phyloP scores from a whole-genome alignment of 1,140 invertebrate genomes.

The Macrotrachela quadricornifera region DNA sequence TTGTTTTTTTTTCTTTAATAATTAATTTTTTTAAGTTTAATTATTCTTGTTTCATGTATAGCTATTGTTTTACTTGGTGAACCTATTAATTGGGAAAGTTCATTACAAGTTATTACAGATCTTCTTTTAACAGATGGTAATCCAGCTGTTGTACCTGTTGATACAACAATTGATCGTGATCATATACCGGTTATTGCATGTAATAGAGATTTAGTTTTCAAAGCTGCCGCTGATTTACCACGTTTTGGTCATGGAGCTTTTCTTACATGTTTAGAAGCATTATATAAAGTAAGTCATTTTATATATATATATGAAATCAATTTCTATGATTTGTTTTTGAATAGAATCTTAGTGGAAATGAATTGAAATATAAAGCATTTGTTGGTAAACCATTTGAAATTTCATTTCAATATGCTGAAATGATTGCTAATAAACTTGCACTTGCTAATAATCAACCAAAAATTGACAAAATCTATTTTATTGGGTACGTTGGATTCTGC shows the following conservation, averaged over 20 bases:
- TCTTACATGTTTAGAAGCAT: constrained; percentile 40
- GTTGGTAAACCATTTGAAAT: constrained; percentile 46
- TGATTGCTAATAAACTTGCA: constrained; percentile 36
- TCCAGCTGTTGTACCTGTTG: constrained; percentile 13
- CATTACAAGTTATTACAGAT: constrained; percentile 34
- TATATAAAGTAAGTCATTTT: constrained; percentile 33
- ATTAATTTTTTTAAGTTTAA: too few relatives aligned
- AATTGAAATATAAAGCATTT: constrained; percentile 39
- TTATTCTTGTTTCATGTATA: too few relatives aligned
- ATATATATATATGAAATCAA: constrained; percentile 27
- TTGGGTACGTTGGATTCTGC: constrained; percentile 36
- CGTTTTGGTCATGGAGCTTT: constrained; percentile 46
- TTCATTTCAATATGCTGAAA: constrained; percentile 42
- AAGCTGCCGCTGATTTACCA: constrained; percentile 42
- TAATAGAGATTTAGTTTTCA: constrained; percentile 48
- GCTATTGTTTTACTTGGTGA: constrained; percentile 41
- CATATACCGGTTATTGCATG: constrained; percentile 45
- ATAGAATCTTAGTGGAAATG: constrained; percentile 39
- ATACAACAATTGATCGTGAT: constrained; percentile 24
- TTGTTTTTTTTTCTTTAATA: too few relatives aligned
- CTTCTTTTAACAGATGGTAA: constrained; percentile 13
- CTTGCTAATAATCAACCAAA: constrained; percentile 30
- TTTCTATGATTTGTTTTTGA: not conserved
- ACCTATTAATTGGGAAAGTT: constrained; percentile 40
- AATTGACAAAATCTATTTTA: constrained; percentile 37